These are phyloP conservation scores for Chydorus sphaericus DNA, from an alignment of 2,888 invertebrate species.

Conservation along the genomic window DNA sequence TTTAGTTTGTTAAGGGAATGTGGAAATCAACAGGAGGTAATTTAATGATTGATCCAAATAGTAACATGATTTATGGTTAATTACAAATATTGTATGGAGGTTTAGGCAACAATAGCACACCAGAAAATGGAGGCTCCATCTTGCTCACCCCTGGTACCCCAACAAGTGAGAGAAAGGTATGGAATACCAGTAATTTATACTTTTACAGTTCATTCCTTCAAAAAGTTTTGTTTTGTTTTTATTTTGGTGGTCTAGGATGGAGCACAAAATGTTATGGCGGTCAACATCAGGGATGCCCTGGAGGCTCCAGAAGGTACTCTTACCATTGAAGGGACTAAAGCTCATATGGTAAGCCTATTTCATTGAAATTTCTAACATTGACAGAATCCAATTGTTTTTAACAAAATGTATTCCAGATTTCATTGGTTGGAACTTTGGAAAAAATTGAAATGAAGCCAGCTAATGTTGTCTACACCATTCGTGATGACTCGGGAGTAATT, in stretches of 20 bases:
- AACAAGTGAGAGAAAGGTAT: not conserved
- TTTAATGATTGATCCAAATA: too few species aligned
- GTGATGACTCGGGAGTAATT: slow-evolving; percentile 45
- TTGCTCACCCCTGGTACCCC: too few species aligned
- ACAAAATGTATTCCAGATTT: slow-evolving; percentile 20
- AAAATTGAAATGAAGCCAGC: slow-evolving; percentile 39
- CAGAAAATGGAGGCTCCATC: not conserved
- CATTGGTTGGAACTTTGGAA: slow-evolving; percentile 39
- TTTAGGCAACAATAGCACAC: not conserved
- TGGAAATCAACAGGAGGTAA: not conserved
- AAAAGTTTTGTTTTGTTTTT: not conserved
- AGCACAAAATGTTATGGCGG: slow-evolving; percentile 31
- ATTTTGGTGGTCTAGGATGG: not conserved
- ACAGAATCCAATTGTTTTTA: not conserved
- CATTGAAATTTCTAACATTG: too few species aligned
- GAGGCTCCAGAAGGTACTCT: slow-evolving; percentile 35
- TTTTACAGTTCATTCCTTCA: not conserved
- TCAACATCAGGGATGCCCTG: slow-evolving; percentile 38
- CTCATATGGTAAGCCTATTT: slow-evolving; percentile 23
- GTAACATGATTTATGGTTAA: not conserved
- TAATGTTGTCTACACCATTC: slow-evolving; percentile 41
- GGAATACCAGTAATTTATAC: not conserved
- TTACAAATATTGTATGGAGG: not conserved
- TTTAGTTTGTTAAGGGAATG: not conserved
- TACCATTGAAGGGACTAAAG: slow-evolving; percentile 37